These are phyloP conservation scores for Oreocharis arfaki DNA, from an alignment of 2,113 vertebrate genomes.

Conservation along the genomic window DNA sequence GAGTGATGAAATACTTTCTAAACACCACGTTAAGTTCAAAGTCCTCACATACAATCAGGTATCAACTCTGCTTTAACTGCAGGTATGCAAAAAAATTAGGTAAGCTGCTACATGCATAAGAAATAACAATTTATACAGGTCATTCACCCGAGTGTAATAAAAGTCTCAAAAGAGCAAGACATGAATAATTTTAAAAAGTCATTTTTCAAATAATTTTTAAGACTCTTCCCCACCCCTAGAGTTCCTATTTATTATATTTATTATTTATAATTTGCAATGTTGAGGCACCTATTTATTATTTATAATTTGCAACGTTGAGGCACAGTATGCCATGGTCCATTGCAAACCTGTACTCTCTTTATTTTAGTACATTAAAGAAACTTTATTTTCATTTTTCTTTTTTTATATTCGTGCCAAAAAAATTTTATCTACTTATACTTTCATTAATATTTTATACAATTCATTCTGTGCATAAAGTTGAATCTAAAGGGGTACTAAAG, in stretches of 20 bases:
- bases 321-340: neutral
- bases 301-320: neutral
- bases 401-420: neutral
- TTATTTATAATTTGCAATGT: neutral
- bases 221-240: fast-evolving
- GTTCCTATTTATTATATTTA: neutral
- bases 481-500: neutral
- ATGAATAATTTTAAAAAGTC: neutral
- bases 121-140: neutral
- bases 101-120: neutral
- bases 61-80: neutral
- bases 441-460: neutral
- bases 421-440: neutral
- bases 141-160: neutral
- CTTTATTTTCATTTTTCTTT: neutral
- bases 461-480: neutral
- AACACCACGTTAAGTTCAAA: neutral
- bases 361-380: neutral
- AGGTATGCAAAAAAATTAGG: neutral
- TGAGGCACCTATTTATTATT: neutral
- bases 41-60: neutral
- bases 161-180: neutral
- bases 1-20: neutral
- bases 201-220: neutral
- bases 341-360: neutral